These are phyloP conservation scores for Cecidostiba fungosa DNA, from an alignment of 2,888 invertebrate genomes.

Conservation along the genomic window DNA sequence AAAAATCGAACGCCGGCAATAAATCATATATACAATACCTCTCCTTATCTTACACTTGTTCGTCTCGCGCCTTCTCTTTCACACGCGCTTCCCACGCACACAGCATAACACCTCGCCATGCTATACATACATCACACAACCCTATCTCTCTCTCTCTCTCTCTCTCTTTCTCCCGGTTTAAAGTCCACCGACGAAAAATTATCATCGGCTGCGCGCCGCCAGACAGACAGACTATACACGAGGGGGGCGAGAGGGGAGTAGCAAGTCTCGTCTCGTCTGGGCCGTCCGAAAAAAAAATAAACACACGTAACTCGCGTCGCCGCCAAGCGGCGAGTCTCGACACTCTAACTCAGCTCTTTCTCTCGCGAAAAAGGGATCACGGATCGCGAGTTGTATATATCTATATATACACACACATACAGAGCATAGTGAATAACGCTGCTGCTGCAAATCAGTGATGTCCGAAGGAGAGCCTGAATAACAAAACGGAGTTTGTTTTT, in stretches of 20 bases:
- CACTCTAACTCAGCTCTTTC: not conserved
- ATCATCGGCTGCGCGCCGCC: slow-evolving; percentile 45
- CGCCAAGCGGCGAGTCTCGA: slow-evolving; percentile 1
- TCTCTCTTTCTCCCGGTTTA: slow-evolving; percentile 35
- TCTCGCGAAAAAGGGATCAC: slow-evolving; percentile 7
- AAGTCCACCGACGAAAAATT: slow-evolving; percentile 61
- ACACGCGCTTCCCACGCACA: not conserved
- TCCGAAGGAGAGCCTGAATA: slow-evolving; percentile 12
- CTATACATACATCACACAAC: not conserved
- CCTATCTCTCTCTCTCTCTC: not conserved
- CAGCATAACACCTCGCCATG: not conserved
- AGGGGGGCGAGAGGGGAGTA: not conserved
- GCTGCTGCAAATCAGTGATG: not conserved
- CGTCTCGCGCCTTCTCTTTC: not conserved
- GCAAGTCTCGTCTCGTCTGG: slow-evolving; percentile 5
- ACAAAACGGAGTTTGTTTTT: slow-evolving; percentile 4
- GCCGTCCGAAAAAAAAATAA: slow-evolving; percentile 42
- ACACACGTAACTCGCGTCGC: not conserved
- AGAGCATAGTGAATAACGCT: not conserved
- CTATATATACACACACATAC: not conserved
- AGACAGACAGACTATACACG: slow-evolving; percentile 35
- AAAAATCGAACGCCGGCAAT: not conserved
- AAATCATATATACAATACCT: not conserved
- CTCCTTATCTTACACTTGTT: not conserved
- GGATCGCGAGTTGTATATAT: not conserved